Conservation (phyloP, 1,140 invertebrate species). For the Bursaphelenchus mucronatus region DNA sequence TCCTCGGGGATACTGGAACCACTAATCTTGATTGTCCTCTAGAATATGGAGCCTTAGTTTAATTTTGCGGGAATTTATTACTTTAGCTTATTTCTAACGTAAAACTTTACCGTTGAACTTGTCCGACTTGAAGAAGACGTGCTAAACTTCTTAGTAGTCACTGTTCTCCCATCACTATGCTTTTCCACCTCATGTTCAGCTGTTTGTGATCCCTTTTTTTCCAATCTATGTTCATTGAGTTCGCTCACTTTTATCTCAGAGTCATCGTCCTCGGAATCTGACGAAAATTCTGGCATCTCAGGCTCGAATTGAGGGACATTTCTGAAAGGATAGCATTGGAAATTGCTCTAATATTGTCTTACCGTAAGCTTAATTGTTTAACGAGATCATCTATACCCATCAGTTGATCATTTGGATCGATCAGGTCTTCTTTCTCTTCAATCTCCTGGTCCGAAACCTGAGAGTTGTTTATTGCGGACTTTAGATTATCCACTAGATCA, state of each 20-base stretch:
- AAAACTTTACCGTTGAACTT: not conserved
- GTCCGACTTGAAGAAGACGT: slow-evolving; percentile 16
- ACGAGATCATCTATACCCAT: slow-evolving; percentile 16
- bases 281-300: slow-evolving; percentile 14
- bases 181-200: slow-evolving; percentile 24
- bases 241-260: slow-evolving; percentile 25
- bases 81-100: slow-evolving; percentile 3
- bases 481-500: too few species aligned
- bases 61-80: not conserved
- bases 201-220: slow-evolving; percentile 24
- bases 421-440: too few species aligned
- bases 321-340: slow-evolving; percentile 9
- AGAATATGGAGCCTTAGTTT: not conserved
- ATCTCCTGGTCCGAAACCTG: too few species aligned
- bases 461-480: too few species aligned
- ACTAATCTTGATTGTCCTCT: slow-evolving; percentile 20
- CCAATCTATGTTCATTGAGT: slow-evolving; percentile 15
- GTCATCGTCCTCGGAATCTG: slow-evolving; percentile 30
- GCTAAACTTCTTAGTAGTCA: slow-evolving; percentile 22
- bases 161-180: slow-evolving; percentile 19
- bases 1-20: slow-evolving; percentile 18
- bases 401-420: not conserved
- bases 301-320: slow-evolving; percentile 24
- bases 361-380: slow-evolving; percentile 15
- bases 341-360: not conserved